These are phyloP conservation scores for Abrostola triplasia DNA, from an alignment of 2,888 invertebrate genomes.

Conservation along the genomic window DNA sequence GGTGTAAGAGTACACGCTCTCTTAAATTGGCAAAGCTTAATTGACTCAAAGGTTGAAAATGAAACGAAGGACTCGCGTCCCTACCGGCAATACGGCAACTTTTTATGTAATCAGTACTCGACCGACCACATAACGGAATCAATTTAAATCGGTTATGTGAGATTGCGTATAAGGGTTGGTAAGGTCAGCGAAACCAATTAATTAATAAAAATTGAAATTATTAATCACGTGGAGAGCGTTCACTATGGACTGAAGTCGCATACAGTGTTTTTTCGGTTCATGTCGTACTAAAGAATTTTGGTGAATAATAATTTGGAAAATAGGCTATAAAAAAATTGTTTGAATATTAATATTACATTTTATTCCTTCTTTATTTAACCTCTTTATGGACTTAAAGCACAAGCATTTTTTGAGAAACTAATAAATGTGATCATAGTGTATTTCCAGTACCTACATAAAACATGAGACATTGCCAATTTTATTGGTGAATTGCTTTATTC, in stretches of 20 bases:
- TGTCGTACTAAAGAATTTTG: neutral
- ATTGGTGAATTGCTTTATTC: too few relatives aligned
- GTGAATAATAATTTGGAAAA: neutral
- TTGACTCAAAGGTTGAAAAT: conserved; percentile 87
- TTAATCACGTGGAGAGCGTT: conserved; percentile 21
- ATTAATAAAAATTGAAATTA: conserved; percentile 42
- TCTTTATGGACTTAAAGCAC: too few relatives aligned
- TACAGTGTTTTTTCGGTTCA: neutral
- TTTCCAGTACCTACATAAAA: too few relatives aligned
- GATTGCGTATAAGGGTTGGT: conserved; percentile 65
- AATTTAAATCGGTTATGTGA: conserved; percentile 73
- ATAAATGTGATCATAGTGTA: too few relatives aligned
- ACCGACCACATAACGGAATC: conserved; percentile 67
- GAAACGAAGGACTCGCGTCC: conserved; percentile 70
- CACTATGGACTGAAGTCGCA: conserved; percentile 17
- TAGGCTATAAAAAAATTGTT: too few relatives aligned
- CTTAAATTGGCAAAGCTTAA: conserved; percentile 87
- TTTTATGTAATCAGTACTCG: conserved; percentile 72
- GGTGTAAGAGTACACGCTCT: conserved; percentile 76
- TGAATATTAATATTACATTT: too few relatives aligned
- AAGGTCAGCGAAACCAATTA: conserved; percentile 58
- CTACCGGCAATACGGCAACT: conserved; percentile 62
- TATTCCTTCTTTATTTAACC: too few relatives aligned
- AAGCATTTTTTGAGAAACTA: too few relatives aligned
- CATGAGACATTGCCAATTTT: too few relatives aligned